Conservation (phyloP, 2,797 vertebrate genomes). For the Crocidura indochinensis region DNA sequence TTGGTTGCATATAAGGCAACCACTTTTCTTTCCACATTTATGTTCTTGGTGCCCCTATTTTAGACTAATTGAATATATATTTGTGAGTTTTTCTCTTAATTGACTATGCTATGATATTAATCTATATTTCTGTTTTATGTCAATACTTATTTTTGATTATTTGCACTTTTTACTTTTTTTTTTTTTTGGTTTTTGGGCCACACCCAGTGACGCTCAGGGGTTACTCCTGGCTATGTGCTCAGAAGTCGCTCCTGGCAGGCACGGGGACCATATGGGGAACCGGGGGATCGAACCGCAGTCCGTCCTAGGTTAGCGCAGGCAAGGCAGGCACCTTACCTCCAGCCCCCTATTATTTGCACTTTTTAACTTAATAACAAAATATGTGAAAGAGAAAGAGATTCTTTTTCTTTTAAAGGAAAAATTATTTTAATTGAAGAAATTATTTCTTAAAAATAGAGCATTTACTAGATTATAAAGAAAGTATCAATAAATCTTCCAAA, state of each 20-base stretch:
- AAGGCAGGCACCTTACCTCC: too few species aligned
- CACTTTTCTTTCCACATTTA: neutral
- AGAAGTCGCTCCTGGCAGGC: too few species aligned
- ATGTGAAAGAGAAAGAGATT: neutral
- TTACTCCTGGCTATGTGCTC: too few species aligned
- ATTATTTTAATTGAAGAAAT: slow-evolving; percentile 78
- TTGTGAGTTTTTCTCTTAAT: neutral
- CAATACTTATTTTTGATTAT: neutral
- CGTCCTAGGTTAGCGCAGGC: too few species aligned
- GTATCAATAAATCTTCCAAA: slow-evolving; percentile 76
- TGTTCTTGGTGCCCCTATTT: neutral
- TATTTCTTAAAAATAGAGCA: slow-evolving; percentile 74
- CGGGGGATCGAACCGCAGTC: too few species aligned
- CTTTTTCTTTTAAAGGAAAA: slow-evolving; percentile 34
- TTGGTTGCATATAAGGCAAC: too few species aligned
- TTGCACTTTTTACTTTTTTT: neutral
- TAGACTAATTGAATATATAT: neutral
- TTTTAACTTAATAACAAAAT: neutral
- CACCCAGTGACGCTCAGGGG: too few species aligned
- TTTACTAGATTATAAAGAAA: slow-evolving; percentile 69
- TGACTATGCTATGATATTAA: neutral
- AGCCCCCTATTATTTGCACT: neutral
- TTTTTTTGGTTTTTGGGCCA: too few species aligned
- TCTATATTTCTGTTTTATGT: neutral
- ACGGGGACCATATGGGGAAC: too few species aligned